Evolutionary conservation across 2,113 vertebrate species (phyloP).

Genomic region (Rattus norvegicus): GRCr8 NC_086024.1:11234001-11234500

Average conservation of each 20-base stretch:
- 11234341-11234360: neutral
- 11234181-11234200: neutral
- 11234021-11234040: neutral
- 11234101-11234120: neutral
- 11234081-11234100: neutral
- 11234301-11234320: neutral
- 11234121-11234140: neutral
- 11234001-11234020: neutral
- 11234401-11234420: neutral
- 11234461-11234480: neutral
- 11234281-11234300: neutral
- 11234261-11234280: slow-evolving; percentile 15
- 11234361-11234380: neutral
- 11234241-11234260: neutral
- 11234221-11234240: neutral
- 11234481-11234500: no score
- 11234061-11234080: neutral
- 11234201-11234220: neutral
- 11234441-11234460: no score
- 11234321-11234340: neutral
- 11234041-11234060: neutral
- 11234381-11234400: neutral
- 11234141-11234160: neutral
- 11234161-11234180: neutral
- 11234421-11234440: neutral